These are phyloP conservation scores for Poeciliopsis turrubarensis DNA, from an alignment of 2,113 vertebrate species.

Conservation along the genomic window DNA sequence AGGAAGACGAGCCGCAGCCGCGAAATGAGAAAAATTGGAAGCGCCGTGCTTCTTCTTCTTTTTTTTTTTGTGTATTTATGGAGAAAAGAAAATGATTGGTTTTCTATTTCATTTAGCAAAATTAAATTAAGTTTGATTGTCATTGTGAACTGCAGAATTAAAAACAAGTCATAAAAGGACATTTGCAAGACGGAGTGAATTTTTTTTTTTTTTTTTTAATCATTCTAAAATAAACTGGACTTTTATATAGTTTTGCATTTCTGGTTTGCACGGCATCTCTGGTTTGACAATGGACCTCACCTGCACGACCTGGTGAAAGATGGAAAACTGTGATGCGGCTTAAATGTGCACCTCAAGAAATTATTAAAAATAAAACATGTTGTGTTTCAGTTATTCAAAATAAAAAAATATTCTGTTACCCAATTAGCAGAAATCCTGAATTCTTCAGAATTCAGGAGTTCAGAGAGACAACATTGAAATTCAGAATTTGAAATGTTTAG, in stretches of 20 bases:
- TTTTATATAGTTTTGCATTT: conserved; percentile 34
- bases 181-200: conserved; percentile 6
- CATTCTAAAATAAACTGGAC: conserved; percentile 8
- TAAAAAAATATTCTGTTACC: background rate
- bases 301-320: background rate
- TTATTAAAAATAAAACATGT: background rate
- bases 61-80: conserved; percentile 16
- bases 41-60: conserved; percentile 32
- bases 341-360: background rate
- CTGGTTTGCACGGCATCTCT: background rate
- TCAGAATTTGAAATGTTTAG: background rate
- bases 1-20: conserved; percentile 41
- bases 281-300: background rate
- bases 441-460: too few relatives aligned
- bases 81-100: conserved; percentile 31
- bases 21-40: conserved; percentile 34
- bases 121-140: conserved; percentile 38
- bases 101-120: conserved; percentile 30
- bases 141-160: conserved; percentile 9
- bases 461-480: background rate
- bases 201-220: background rate
- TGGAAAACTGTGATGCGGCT: background rate
- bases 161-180: conserved; percentile 3
- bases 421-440: background rate
- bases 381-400: background rate